phyloP scores from a whole-genome alignment of 2,113 vertebrate genomes.

The Dascyllus trimaculatus region DNA sequence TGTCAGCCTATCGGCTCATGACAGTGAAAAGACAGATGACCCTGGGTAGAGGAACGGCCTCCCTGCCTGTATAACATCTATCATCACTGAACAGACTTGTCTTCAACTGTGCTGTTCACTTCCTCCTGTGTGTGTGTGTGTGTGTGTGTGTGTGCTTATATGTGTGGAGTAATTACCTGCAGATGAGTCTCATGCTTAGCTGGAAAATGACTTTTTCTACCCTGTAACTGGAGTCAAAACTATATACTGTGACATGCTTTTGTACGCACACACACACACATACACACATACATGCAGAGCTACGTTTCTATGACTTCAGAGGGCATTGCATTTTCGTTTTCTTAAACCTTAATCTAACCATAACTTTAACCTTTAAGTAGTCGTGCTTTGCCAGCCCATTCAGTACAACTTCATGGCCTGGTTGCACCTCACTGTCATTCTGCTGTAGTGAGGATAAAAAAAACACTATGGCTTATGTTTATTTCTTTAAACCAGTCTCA shows the following conservation, averaged over 20 bases:
- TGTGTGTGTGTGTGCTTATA: background rate
- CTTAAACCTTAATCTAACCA: background rate
- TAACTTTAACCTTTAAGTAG: background rate
- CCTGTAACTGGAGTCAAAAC: conserved; percentile 27
- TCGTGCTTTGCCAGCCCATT: too few relatives aligned
- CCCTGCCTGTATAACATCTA: conserved; percentile 74
- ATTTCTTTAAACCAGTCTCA: too few relatives aligned
- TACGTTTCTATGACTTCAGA: background rate
- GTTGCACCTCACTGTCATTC: too few relatives aligned
- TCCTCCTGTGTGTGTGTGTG: conserved; percentile 28
- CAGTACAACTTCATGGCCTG: too few relatives aligned
- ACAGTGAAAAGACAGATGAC: conserved; percentile 79
- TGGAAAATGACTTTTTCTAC: conserved; percentile 36
- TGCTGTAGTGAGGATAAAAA: too few relatives aligned
- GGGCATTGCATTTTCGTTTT: background rate
- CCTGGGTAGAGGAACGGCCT: conserved; percentile 70
- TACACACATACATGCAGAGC: background rate
- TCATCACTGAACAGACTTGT: conserved; percentile 76
- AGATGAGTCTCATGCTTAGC: conserved; percentile 40
- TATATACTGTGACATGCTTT: conserved; percentile 13
- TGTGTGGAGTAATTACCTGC: conserved; percentile 56
- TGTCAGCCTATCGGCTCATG: conserved; percentile 57
- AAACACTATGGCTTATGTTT: too few relatives aligned
- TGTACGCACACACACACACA: background rate
- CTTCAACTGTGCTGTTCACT: conserved; percentile 49